Base-by-base conservation (phyloP, 2,888 invertebrate species). In the Tethea ocularis region DNA sequence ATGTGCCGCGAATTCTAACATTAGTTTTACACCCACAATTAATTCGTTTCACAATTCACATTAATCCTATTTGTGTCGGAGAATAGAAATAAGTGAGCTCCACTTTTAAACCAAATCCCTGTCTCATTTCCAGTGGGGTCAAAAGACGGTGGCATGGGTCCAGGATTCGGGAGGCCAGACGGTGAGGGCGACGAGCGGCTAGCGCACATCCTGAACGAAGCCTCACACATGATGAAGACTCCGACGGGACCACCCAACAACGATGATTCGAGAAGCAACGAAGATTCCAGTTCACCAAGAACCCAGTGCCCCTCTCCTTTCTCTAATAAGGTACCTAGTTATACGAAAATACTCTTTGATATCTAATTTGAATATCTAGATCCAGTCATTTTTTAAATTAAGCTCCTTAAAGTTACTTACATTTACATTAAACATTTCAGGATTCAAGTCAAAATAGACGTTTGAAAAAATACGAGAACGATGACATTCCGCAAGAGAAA, bases 401-500 rank as follows among this genome's bases (percentile, higher is more conserved):
- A 33, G 10, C 10, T 10, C 17, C 2, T 20, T 10, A 20, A 8
- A 2, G 17, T 46, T 20, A 46, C 46, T 46, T 46, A 46, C 7
- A 20, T 46, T 52, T 58, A 20, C 20, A 57, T 7, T 59, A 22
- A 36, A 51, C 52, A 63, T 83, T 85, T 51, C 84, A 93, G 91
- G 96, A 96, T 59, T 94, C 94, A 41, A 94, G 95, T 79, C 95
- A 96, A 83, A 96, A 95, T 77, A 94, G 96, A 84, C 95, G 96
- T 84, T 92, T 97, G 82, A 96, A 97, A 82, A 97, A 97, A 78
- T 97, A 97, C 90, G 97, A 97, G 87, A 97, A 97, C 89, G 98
- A 97, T 87, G 98, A 98, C 93, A 97, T 99, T 90, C 97, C 99
- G 46, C 98, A 99, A 84, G 99, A 99, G 83, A 98, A 98, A 89